Percentiles rank a stretch among this genome's conserved stretches.
Conservation (phyloP, 2,797 vertebrate species). For the Setipinna tenuifilis region DNA sequence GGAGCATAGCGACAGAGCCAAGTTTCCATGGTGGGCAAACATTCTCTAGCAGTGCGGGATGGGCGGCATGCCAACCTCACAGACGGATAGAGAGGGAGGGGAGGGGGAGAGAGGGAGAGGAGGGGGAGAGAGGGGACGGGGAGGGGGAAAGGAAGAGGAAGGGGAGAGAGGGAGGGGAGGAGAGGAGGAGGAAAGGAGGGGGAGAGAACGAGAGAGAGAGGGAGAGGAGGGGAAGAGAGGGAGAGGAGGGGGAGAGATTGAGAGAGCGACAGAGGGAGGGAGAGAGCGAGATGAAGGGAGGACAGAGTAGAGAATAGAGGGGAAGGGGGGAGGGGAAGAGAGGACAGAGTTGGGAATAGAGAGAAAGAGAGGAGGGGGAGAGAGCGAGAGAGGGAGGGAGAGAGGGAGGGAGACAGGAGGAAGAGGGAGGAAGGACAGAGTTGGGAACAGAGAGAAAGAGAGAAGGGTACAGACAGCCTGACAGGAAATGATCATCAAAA, state of each 20-base stretch:
- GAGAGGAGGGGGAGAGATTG: neutral
- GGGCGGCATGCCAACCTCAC: neutral
- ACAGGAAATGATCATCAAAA: constrained; percentile 3
- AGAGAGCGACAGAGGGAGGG: no score
- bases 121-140: neutral
- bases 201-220: neutral
- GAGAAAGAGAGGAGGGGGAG: no score
- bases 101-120: neutral
- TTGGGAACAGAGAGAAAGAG: neutral
- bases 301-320: neutral
- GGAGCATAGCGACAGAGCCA: neutral
- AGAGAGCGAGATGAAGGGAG: no score
- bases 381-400: no score
- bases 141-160: neutral
- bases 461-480: neutral
- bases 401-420: no score
- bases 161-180: neutral
- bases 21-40: neutral
- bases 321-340: neutral
- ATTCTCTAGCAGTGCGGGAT: neutral
- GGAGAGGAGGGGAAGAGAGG: neutral
- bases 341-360: neutral
- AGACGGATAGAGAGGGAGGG: neutral
- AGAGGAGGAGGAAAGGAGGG: neutral
- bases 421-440: neutral